Evolutionary conservation across 2,113 vertebrate genomes (phyloP).

Genomic region (Hippopotamus amphibius): DNA sequence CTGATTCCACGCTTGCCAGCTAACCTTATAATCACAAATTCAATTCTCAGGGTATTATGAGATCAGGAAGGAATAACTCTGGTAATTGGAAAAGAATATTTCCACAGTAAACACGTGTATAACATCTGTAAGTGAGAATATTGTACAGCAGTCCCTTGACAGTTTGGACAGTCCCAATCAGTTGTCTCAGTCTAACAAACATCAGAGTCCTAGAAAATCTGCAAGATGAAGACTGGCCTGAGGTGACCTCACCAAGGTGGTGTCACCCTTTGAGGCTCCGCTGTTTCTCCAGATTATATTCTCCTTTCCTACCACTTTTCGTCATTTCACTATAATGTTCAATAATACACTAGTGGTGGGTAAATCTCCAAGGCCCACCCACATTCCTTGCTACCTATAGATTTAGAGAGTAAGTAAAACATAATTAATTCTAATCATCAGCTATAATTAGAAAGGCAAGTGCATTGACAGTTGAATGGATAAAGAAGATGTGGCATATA

Average conservation of each 20-base stretch:
- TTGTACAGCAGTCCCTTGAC: neutral
- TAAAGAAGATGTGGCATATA: neutral
- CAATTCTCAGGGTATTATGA: neutral
- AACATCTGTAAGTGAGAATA: slow-evolving; percentile 3
- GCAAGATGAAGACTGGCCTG: neutral
- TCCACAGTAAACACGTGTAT: neutral
- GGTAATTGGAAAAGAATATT: slow-evolving; percentile 17
- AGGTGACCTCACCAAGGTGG: slow-evolving; percentile 8
- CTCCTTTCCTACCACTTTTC: neutral
- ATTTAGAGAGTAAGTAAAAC: slow-evolving; percentile 24
- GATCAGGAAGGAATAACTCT: neutral
- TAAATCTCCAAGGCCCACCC: neutral
- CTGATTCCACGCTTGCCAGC: neutral
- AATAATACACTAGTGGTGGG: neutral
- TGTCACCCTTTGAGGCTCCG: neutral
- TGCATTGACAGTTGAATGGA: neutral
- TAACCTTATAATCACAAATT: slow-evolving; percentile 29
- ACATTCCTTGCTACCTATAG: slow-evolving; percentile 10
- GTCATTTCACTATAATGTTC: neutral
- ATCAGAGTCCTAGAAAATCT: neutral
- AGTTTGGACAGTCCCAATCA: neutral
- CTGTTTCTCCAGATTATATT: neutral
- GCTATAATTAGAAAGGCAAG: slow-evolving; percentile 24
- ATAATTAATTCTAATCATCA: slow-evolving; percentile 18
- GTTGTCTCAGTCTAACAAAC: neutral